phyloP scores from a whole-genome alignment of 2,113 vertebrate genomes.

The human (Homo sapiens) region GRCh38 chr7:88890001-88890500 shows the following conservation, averaged over 20 bases:
- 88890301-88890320: not conserved
- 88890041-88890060: slow-evolving; percentile 34
- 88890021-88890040: not conserved
- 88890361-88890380: not conserved
- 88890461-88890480: not conserved
- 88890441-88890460: not conserved
- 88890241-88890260: not conserved
- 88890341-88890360: not conserved
- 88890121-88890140: not conserved
- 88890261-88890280: not conserved
- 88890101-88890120: not conserved
- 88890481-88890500: not conserved
- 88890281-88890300: not conserved
- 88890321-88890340: not conserved
- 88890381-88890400: not conserved
- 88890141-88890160: slow-evolving; percentile 20
- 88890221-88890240: not conserved
- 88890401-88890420: not conserved
- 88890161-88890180: not conserved
- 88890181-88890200: not conserved
- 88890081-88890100: not conserved
- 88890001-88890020: slow-evolving; percentile 43
- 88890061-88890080: slow-evolving; percentile 11
- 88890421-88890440: not conserved
- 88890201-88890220: not conserved